These are phyloP conservation scores for Eupeodes corollae DNA, from an alignment of 1,140 invertebrate genomes.

Conservation along the genomic window DNA sequence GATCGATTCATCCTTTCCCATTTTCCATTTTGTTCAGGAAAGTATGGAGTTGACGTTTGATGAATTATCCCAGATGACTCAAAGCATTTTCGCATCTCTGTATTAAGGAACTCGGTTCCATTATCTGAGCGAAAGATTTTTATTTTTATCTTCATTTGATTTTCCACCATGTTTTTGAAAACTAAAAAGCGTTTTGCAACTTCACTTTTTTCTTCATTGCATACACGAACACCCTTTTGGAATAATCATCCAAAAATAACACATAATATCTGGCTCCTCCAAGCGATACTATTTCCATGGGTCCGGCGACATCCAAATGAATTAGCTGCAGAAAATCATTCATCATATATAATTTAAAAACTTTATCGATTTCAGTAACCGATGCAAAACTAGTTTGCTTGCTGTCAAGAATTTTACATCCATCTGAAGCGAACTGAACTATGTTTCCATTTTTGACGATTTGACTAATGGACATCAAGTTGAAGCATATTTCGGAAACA, in stretches of 20 bases:
- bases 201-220: constrained; percentile 20
- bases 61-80: constrained; percentile 4
- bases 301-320: constrained; percentile 34
- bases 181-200: constrained; percentile 14
- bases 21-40: constrained; percentile 25
- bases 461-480: constrained; percentile 26
- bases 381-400: constrained; percentile 11
- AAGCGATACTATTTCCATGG: constrained; percentile 20
- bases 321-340: constrained; percentile 22
- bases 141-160: constrained; percentile 15
- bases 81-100: constrained; percentile 14
- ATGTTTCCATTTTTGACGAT: constrained; percentile 22
- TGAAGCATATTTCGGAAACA: constrained; percentile 19
- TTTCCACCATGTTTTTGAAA: constrained; percentile 21
- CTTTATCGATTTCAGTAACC: constrained; percentile 17
- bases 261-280: constrained; percentile 16
- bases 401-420: constrained; percentile 20
- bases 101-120: constrained; percentile 17
- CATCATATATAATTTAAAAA: constrained; percentile 15
- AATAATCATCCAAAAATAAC: constrained; percentile 25
- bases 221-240: constrained; percentile 16
- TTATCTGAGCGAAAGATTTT: constrained; percentile 22
- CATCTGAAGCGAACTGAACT: constrained; percentile 19
- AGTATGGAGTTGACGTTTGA: constrained; percentile 15
- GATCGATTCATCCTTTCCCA: constrained; percentile 22